Base-by-base conservation (phyloP, 2,113 vertebrate species). In the Nyctibius bracteatus region DNA sequence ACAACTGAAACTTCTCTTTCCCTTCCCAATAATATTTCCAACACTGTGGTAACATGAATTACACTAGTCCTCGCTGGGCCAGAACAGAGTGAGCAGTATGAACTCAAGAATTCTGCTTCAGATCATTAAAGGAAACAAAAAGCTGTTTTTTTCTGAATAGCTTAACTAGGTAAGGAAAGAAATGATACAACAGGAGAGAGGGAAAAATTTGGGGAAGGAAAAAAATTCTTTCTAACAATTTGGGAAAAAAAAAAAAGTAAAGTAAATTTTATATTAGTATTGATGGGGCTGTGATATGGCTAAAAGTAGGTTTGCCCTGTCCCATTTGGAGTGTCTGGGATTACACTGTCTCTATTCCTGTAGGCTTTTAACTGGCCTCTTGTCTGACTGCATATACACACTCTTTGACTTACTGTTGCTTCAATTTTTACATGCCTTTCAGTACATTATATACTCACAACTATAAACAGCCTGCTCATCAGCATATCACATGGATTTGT, bases 11-110 rank as follows among this genome's bases (percentile, higher is more conserved):
- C 22, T 49, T 66, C 35, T 46, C 28, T 71, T 59, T 63, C 39
- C 27, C 16, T 96, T 94, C 62, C 54, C 66, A 87, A 71, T 73
- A 95, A 86, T 87, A 93, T 86, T 97, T 92, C 52, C 55, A 94
- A 58, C 49, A 77, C 10, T 47, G 57, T 81, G 20, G 35, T 77
- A 93, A 91, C 33, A 46, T 25, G 61, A 75, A 66, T 86, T 88
- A 71, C 58, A 61, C 23, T 83, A 71, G 86, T 58, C n/a, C 73
- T 79, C 9, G 47, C 19, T 37, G 33, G 43, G 43, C 55, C 88
- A 92, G 88, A 77, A 90, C 21, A 71, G 5, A 81, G 30, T 27
- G 17, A 80, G 37, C 21, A 86, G 14, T 17, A 81, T 6, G 81
- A 81, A 88, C 47, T 88, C 63, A 44, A 73, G 23, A 81, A 57